Percentiles rank a stretch among this genome's conserved stretches.
Evolutionary conservation across 92 coral and sea anemone genomes (phyloP).

Genomic region (Palythoa grandiflora): DNA sequence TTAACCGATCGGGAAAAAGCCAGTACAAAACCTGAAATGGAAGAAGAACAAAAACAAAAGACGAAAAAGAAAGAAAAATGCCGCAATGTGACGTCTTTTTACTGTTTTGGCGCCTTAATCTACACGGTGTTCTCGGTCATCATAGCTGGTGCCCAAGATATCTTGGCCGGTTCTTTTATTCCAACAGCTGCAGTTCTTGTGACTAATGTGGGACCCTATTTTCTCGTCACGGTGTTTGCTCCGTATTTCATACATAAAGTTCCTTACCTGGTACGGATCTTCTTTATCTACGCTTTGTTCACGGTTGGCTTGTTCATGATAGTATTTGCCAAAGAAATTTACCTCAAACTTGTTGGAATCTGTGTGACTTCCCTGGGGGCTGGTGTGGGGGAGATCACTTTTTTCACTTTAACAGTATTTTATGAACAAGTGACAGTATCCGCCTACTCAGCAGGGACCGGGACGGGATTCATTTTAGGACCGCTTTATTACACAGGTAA

Average conservation of each 20-base stretch:
- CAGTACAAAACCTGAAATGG: constrained; percentile 11
- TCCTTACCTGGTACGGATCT: constrained; percentile 76
- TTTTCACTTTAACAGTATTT: constrained; percentile 84
- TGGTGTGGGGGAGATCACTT: constrained; percentile 84
- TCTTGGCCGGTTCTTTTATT: constrained; percentile 83
- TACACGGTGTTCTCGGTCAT: constrained; percentile 90
- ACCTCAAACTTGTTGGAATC: constrained; percentile 83
- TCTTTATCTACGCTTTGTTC: constrained; percentile 71
- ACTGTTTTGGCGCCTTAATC: constrained; percentile 83
- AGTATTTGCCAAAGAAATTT: constrained; percentile 83
- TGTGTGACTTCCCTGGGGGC: constrained; percentile 91
- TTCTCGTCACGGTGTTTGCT: constrained; percentile 83
- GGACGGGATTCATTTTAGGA: constrained; percentile 82
- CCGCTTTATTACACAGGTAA: constrained; percentile 90
- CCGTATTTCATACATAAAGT: constrained; percentile 86
- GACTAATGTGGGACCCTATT: constrained; percentile 88
- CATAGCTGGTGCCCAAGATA: constrained; percentile 91
- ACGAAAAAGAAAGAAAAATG: constrained; percentile 58
- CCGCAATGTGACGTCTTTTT: constrained; percentile 74
- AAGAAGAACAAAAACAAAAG: constrained; percentile 37
- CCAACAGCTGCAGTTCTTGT: constrained; percentile 94
- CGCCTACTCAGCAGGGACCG: constrained; percentile 91
- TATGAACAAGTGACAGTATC: constrained; percentile 87
- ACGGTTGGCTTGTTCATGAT: constrained; percentile 85
- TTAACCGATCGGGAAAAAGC: background rate